Base-by-base conservation (phyloP, 2,113 vertebrate species). In the Cyrtonyx montezumae region DNA sequence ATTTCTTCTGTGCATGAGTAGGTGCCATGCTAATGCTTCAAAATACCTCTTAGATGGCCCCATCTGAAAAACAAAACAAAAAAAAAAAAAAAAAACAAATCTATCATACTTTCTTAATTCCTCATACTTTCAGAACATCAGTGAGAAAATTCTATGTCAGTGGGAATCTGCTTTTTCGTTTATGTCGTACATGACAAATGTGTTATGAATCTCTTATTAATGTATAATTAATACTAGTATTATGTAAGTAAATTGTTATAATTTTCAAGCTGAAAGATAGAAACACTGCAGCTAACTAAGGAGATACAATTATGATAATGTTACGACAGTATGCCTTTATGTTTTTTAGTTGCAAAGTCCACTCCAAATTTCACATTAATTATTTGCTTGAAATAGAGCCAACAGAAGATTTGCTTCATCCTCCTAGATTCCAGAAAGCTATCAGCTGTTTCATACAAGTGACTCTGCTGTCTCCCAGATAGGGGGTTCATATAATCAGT, bases 351-450 rank as follows among this genome's bases (percentile, higher is more conserved):
- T 70, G 19, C 77, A 59, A 87, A 84, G 45, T 63, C 88, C 81
- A 59, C 28, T 79, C 43, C 34, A 55, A 87, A 69, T 69, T 37
- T 87, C 78, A 40, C 42, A 71, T 76, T 82, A 87, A 76, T 45
- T 32, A 59, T 94, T 95, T 84, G 14, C 45, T 89, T 93, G 84
- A 95, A 92, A 76, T 11, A 53, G 7, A 87, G 70, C 92, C 92
- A 93, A 76, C 25, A 28, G n/a, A 88, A 86, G 78, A 96, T 66
- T 42, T 78, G 26, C 75, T 92, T 75, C 70, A 70, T 84, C 69
- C 59, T 75, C 77, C 66, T 59, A 42, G 48, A 23, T 55, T 87
- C 63, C 87, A 93, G 55, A 88, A 91, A 94, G 32, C 74, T 82
- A 91, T 75, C 91, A 94, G 78, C 71, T 91, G 79, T 87, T 91